Base-by-base conservation (phyloP, 2,797 vertebrate species). In the Graptemys geographica region DNA sequence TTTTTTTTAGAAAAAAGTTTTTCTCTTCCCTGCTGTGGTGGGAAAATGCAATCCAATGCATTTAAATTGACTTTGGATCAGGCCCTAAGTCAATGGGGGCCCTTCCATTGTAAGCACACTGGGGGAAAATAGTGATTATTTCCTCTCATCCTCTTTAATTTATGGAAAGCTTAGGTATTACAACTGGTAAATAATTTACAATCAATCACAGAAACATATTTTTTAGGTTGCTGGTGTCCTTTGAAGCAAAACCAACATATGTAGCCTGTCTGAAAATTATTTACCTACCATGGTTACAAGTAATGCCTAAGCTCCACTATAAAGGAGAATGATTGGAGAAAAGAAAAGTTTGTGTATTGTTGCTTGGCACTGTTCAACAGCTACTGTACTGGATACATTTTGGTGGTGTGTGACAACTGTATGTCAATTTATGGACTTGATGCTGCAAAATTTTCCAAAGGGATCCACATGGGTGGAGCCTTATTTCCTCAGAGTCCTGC, bases 41-140 rank as follows among this genome's bases (percentile, higher is more conserved):
- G 74, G 79, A 93, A 95, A 93, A 90, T 2, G 1, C 57, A 41
- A 69, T 79, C 79, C 28, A 47, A 80, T 96, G 95, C 89, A 80
- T 53, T 92, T 94, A 94, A 83, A 84, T 79, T 83, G 88, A 55
- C 53, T 55, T 55, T 55, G 53, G 53, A 55, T 55, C 53, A 55
- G 53, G 53, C 53, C 4, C 53, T 88, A 44, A 91, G 88, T 69
- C 81, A 94, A 89, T 0, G 86, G 88, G 5, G 95, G 28, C 44
- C 53, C 90, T 89, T 86, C 69, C 69, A 33, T 2, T 86, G 69
- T 62, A 94, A 86, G 72, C 6, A 76, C 79, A 87, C 69, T n/a
- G 52, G 47, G 59, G 92, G 87, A 4, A 78, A 23, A 1, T 2
- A 6, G 1, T 2, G 51, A 88, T 84, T 91, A 53, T 76, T 85